Evolutionary conservation across 2,113 vertebrate genomes (phyloP).

Genomic region (Oceanites oceanicus): DNA sequence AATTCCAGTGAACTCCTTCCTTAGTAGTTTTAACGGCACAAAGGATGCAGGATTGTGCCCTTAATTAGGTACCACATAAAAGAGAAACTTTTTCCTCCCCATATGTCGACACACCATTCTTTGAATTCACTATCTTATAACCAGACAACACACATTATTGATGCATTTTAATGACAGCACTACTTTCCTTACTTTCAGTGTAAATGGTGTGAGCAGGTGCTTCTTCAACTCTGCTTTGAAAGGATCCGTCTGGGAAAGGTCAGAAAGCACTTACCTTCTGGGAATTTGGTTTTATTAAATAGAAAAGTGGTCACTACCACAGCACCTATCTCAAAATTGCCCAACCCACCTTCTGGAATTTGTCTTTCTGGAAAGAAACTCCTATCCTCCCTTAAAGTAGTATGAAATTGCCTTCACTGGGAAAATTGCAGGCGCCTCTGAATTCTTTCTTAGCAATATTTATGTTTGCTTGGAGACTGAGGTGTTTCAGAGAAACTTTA

Average conservation of each 20-base stretch:
- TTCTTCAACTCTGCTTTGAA: conserved; percentile 28
- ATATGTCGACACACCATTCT: not conserved
- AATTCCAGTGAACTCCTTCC: not conserved
- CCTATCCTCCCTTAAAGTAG: not conserved
- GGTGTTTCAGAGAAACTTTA: not conserved
- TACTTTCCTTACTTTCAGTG: not conserved
- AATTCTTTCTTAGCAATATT: not conserved
- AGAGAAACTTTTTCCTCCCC: not conserved
- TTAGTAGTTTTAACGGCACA: not conserved
- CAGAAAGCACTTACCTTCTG: not conserved
- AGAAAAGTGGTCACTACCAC: not conserved
- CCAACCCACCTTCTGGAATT: conserved; percentile 3
- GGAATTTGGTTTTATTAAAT: not conserved
- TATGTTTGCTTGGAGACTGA: not conserved
- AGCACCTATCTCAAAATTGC: conserved; percentile 11
- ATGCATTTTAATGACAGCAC: conserved; percentile 27
- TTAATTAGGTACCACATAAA: conserved; percentile 21
- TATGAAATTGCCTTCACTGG: not conserved
- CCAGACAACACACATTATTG: not conserved
- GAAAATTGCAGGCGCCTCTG: not conserved
- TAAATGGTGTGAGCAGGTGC: conserved; percentile 26
- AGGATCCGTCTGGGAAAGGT: not conserved
- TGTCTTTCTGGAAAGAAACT: not conserved
- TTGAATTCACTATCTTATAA: conserved; percentile 11
- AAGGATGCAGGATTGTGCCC: not conserved